A percentile compares a stretch with the other conserved stretches of the same genome.
phyloP scores from a whole-genome alignment of 2,113 vertebrate species.

The Peromyscus californicus region DNA sequence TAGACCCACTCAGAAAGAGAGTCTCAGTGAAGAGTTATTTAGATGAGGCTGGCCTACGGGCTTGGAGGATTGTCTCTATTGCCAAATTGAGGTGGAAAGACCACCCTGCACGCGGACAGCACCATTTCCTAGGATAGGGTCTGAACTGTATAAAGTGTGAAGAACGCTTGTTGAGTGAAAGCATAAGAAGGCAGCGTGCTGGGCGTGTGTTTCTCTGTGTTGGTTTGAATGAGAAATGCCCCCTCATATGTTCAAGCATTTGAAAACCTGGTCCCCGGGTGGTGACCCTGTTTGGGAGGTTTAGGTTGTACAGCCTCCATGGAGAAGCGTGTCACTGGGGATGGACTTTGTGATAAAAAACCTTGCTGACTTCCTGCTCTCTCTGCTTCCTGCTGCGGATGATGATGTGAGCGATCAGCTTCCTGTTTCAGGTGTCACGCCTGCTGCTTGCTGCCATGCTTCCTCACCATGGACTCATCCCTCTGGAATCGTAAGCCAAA shows the following conservation, averaged over 20 bases:
- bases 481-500: background rate
- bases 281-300: background rate
- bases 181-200: background rate
- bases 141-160: background rate
- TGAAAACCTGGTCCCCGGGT: background rate
- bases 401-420: background rate
- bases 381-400: no score
- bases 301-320: background rate
- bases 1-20: background rate
- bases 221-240: background rate
- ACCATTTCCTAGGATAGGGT: background rate
- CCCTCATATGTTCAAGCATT: background rate
- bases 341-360: background rate
- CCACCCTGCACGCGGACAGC: background rate
- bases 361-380: background rate
- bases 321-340: background rate
- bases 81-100: background rate
- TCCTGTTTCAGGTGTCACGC: no score
- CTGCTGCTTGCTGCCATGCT: background rate
- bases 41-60: background rate
- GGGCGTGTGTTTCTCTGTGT: no score
- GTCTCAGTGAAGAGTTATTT: background rate
- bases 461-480: background rate
- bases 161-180: background rate
- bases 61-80: background rate